These are phyloP conservation scores for Pentalonia nigronervosa DNA, from an alignment of 1,140 invertebrate genomes.

Conservation along the genomic window DNA sequence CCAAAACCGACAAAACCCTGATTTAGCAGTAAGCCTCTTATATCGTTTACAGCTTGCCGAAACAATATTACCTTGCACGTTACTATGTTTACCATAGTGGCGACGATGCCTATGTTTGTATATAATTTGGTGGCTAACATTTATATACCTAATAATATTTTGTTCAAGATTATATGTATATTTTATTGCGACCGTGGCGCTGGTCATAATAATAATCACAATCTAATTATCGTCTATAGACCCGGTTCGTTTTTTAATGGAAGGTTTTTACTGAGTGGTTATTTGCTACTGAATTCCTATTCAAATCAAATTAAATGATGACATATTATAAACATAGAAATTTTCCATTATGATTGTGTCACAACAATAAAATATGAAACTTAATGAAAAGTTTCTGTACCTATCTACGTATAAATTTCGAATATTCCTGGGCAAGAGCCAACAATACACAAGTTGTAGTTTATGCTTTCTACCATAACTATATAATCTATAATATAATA, in stretches of 20 bases:
- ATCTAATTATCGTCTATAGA: neutral
- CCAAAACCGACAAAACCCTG: neutral
- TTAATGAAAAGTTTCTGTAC: neutral
- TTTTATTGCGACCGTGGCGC: no score
- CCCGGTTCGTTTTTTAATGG: neutral
- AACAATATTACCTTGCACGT: neutral
- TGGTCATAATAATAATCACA: constrained; percentile 1
- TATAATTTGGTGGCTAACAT: neutral
- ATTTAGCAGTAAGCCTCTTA: neutral
- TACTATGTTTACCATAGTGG: neutral
- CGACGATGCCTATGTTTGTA: neutral
- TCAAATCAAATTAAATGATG: neutral
- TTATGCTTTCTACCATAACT: neutral
- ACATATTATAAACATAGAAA: neutral
- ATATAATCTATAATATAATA: neutral
- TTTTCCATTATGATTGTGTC: neutral
- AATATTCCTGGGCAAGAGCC: neutral
- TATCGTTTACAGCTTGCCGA: neutral
- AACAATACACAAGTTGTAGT: neutral
- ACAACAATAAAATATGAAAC: neutral
- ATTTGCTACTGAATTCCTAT: neutral
- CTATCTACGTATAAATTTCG: neutral
- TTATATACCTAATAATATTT: neutral
- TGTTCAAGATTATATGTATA: neutral
- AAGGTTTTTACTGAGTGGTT: neutral